Percentiles rank a stretch among this genome's conserved stretches.
Evolutionary conservation across 2,888 invertebrate genomes (phyloP).

Genomic region (Galerucella nymphaeae): DNA sequence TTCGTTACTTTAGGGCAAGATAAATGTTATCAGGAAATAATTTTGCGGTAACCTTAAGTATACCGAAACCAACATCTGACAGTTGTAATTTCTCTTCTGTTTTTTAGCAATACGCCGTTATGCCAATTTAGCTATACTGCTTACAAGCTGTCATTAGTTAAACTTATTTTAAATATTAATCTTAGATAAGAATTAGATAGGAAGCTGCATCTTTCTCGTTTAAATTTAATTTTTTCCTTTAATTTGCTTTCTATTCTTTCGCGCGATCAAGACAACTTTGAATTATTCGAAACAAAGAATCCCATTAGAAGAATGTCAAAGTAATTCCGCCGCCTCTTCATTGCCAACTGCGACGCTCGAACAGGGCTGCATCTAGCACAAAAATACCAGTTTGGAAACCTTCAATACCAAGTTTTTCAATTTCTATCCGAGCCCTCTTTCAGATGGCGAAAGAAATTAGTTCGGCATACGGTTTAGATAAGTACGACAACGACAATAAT

Average conservation of each 20-base stretch:
- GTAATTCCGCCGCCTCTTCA: constrained; percentile 29
- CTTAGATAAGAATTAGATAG: not conserved
- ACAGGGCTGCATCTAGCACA: not conserved
- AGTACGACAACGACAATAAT: too few relatives aligned
- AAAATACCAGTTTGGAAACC: not conserved
- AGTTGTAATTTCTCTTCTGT: not conserved
- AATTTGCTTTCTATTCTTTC: constrained; percentile 16
- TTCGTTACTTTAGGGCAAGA: not conserved
- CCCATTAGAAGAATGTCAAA: constrained; percentile 35
- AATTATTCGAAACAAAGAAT: constrained; percentile 39
- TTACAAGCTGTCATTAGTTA: not conserved
- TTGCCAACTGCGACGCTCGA: constrained; percentile 8
- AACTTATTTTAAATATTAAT: not conserved
- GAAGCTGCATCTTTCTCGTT: constrained; percentile 20
- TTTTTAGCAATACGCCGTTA: not conserved
- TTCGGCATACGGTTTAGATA: too few relatives aligned
- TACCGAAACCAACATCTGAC: not conserved
- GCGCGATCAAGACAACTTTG: constrained; percentile 29
- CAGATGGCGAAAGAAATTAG: too few relatives aligned
- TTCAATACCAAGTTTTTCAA: not conserved
- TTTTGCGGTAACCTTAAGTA: not conserved
- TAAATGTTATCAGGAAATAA: constrained; percentile 1
- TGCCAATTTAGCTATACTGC: not conserved
- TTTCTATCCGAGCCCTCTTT: too few relatives aligned
- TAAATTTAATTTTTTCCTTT: constrained; percentile 13